Base-by-base conservation (phyloP, 92 coral and sea anemone genomes). In the Epizoanthus illoricatus region DNA sequence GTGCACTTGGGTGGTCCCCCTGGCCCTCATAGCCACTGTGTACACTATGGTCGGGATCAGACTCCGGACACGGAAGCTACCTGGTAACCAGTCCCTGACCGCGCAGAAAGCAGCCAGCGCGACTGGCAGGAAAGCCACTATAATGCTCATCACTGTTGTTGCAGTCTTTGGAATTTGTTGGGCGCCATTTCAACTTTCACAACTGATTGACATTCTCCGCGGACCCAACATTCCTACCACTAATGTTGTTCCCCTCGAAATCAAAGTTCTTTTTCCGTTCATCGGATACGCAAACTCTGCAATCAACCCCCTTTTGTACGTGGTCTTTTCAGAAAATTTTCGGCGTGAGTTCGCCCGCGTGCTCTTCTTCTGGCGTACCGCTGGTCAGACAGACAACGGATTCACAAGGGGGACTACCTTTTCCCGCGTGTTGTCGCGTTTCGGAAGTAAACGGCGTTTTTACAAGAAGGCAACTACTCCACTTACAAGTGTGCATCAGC, bases 281-380 rank as follows among this genome's bases (percentile, higher is more conserved):
- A 60, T 88, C 65, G 94, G 92, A 12, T 91, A 78, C 55, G 86
- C 88, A 8, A 91, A 91, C 78, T 76, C 90, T 20, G 94, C 94
- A 19, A 84, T 91, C 54, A 91, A 91, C 69, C 94, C 94, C 12
- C 83, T 91, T 19, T 76, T 91, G 21, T 91, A 91, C 49, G 92
- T 91, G 19, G 71, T 89, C 18, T 91, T 91, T 69, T 91, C 94
- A n/a, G 92, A 81, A 70, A 91, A 91, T 16, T 91, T 86, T 71
- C 92, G 90, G 13, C 94, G 86, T 21, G 94, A 91, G 69, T 88
- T 91, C 83, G 69, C 86, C 15, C 84, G 92, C 65, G 11, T 61
- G 21, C 10, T 61, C 56, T 52, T 52, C 12, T 52, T 52, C 16
- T 52, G 56, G 56, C 56, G 56, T 52, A 52, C 56, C 56, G 56